These are phyloP conservation scores for Caenorhabditis panamensis DNA, from an alignment of 2,888 invertebrate species.

Conservation along the genomic window DNA sequence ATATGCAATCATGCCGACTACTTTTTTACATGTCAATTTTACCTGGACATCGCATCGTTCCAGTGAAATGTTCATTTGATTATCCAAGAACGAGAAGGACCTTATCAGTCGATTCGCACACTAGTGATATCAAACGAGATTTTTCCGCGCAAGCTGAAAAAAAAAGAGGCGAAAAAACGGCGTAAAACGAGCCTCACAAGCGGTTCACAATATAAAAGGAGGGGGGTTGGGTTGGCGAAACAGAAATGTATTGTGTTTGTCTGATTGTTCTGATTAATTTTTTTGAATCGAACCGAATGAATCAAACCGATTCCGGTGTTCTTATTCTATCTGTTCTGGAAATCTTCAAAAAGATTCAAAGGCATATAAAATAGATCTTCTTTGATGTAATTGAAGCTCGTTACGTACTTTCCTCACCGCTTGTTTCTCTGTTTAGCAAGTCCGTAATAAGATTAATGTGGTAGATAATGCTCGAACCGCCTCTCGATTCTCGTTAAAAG, in stretches of 20 bases:
- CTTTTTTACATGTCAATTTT: slow-evolving; percentile 36
- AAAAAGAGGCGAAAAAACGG: no score
- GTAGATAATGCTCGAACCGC: slow-evolving; percentile 18
- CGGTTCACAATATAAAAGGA: slow-evolving; percentile 46
- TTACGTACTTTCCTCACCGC: not conserved
- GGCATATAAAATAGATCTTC: not conserved
- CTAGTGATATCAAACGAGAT: slow-evolving; percentile 23
- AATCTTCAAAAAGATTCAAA: no score
- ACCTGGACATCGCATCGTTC: slow-evolving; percentile 48
- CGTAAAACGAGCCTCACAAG: slow-evolving; percentile 51
- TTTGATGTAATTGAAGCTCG: slow-evolving; percentile 17
- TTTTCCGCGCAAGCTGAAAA: slow-evolving; percentile 12
- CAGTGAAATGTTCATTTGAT: slow-evolving; percentile 53
- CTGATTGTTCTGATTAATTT: not conserved
- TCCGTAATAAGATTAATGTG: slow-evolving; percentile 20
- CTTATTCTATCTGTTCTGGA: no score
- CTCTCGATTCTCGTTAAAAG: not conserved
- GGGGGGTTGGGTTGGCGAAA: not conserved
- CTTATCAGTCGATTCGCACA: slow-evolving; percentile 35
- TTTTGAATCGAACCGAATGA: not conserved
- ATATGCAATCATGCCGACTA: slow-evolving; percentile 43
- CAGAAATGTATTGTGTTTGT: not conserved
- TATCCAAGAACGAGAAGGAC: slow-evolving; percentile 24
- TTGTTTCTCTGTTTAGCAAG: not conserved
- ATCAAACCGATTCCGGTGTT: no score